A percentile compares a stretch with the other conserved stretches of the same genome.
Conservation (phyloP, 2,797 vertebrate genomes). For the Danio tinwini region DNA sequence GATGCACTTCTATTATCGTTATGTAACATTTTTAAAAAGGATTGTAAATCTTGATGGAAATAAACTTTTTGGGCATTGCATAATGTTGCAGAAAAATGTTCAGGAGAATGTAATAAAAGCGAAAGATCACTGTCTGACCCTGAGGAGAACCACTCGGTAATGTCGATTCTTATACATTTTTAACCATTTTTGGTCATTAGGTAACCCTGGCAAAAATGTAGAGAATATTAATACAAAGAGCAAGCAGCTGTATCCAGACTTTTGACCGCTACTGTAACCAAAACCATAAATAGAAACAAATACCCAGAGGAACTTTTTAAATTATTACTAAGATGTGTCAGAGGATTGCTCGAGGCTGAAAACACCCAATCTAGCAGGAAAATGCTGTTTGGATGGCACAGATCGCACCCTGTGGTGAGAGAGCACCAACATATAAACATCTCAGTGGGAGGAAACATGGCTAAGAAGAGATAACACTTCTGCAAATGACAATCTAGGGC, state of each 20-base stretch:
- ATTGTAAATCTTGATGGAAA: no score
- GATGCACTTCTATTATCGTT: no score
- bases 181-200: neutral
- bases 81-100: no score
- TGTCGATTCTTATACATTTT: no score
- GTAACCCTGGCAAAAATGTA: neutral
- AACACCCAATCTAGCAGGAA: constrained; percentile 10
- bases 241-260: neutral
- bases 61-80: no score
- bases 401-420: constrained; percentile 29
- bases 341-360: constrained; percentile 18
- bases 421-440: constrained; percentile 37
- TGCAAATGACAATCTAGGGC: constrained; percentile 33
- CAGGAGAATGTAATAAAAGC: no score
- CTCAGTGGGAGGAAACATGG: constrained; percentile 26
- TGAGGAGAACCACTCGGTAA: no score
- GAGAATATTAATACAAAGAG: neutral
- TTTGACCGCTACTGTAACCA: neutral
- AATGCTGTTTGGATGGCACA: constrained; percentile 11
- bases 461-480: constrained; percentile 42
- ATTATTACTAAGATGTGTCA: constrained; percentile 7
- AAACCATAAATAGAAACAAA: constrained; percentile 35
- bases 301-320: constrained; percentile 11
- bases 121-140: no score
- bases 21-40: no score